Base-by-base conservation (phyloP, 2,797 vertebrate genomes). In the Coccyzus lansbergi region DNA sequence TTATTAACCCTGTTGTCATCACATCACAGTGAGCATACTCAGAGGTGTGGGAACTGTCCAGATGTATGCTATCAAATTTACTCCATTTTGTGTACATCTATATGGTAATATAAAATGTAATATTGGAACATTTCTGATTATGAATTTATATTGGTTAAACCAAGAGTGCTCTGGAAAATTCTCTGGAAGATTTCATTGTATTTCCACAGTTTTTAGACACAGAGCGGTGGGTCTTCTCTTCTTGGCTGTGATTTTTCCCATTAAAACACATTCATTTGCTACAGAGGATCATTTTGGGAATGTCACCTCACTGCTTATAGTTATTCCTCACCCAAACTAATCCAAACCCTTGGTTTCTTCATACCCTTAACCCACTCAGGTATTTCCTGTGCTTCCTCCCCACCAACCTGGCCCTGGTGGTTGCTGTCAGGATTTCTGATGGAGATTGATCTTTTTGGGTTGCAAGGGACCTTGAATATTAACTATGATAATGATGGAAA, bases 1-100 rank as follows among this genome's bases (percentile, higher is more conserved):
- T 94, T 94, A 40, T 96, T 94, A 97, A 92, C 58, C 25, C 86
- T 90, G 24, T n/a, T 79, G 33, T 90, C 65, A 69, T 68, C 36
- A 72, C 58, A 38, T 49, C 31, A 36, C 33, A 65, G n/a, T 19
- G 69, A 59, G 48, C 11, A 34, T 44, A 68, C 5, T 68, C 4
- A 1, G 48, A 65, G 34, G 4, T 15, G 34, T 2, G 44, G 24
- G 24, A 38, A 59, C 67, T 4, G 2, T 19, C 59, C 55, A 67
- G 17, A 12, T 40, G 8, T n/a, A 46, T 9, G 16, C 49, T 60
- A 9, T 20, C n/a, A 60, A 33, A 38, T 22, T n/a, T 28, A 46
- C 36, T 8, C 8, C 14, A 7, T 33, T 74, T 28, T 49, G 5
- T 49, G 24, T 10, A 22, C 4, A 20, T 46, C 42, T 62, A 5